phyloP scores from a whole-genome alignment of 2,113 vertebrate species.

The Heteronetta atricapilla region DNA sequence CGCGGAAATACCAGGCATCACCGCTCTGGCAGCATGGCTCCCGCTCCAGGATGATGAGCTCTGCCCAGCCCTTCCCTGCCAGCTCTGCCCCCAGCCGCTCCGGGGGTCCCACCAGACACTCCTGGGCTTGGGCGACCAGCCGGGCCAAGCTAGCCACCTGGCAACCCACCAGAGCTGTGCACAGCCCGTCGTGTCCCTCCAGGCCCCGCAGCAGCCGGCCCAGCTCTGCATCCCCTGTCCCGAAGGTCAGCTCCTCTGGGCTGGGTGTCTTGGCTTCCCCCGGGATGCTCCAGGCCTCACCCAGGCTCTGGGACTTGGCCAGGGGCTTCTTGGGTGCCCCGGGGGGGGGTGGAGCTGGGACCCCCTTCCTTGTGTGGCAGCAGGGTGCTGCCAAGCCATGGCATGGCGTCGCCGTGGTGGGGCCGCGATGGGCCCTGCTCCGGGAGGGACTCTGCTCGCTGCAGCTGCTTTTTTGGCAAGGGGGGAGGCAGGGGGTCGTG shows the following conservation, averaged over 20 bases:
- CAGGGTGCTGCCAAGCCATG: neutral
- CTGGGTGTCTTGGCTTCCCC: rapidly evolving
- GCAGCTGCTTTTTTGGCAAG: conserved; percentile 79
- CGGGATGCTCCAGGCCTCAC: neutral
- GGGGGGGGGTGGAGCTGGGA: neutral
- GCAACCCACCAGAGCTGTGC: conserved; percentile 38
- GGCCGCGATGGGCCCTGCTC: neutral
- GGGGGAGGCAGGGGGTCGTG: conserved; percentile 70
- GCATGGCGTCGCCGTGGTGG: rapidly evolving
- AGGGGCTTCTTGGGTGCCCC: neutral
- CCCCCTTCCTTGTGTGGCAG: rapidly evolving
- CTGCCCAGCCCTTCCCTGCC: conserved; percentile 11
- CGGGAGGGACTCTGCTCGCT: conserved; percentile 75
- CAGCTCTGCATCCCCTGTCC: conserved; percentile 58
- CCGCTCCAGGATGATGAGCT: neutral
- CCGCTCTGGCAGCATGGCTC: conserved; percentile 61
- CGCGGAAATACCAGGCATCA: conserved; percentile 71
- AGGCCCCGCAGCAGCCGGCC: conserved; percentile 46
- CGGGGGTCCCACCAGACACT: conserved; percentile 15
- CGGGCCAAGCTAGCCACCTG: conserved; percentile 69
- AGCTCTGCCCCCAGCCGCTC: conserved; percentile 58
- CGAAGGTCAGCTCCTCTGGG: conserved; percentile 60
- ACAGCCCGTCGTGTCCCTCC: neutral
- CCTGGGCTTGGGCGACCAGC: conserved; percentile 7
- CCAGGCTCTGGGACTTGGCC: conserved; percentile 41